Percentiles rank a stretch among this genome's conserved stretches.
Evolutionary conservation across 2,113 vertebrate species (phyloP).

Genomic region (Podilymbus podiceps): DNA sequence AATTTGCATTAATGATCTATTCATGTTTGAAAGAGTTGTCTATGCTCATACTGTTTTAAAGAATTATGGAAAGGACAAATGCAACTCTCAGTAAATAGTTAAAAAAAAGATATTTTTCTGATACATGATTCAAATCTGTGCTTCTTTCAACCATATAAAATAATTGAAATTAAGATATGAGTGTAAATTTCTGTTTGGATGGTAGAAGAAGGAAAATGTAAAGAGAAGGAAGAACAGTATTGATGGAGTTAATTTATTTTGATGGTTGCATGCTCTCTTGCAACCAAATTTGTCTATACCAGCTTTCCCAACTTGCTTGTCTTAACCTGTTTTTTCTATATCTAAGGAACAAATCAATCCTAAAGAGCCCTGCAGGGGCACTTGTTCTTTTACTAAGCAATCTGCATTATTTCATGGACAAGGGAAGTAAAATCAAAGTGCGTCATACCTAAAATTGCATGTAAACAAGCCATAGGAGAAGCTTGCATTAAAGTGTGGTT

Average conservation of each 20-base stretch:
- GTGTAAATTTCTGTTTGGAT: not conserved
- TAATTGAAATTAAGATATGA: not conserved
- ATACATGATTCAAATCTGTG: not conserved
- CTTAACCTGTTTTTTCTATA: not conserved
- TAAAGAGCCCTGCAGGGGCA: not conserved
- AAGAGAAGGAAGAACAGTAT: not conserved
- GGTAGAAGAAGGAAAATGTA: not conserved
- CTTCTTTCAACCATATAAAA: not conserved
- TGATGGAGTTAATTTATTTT: not conserved
- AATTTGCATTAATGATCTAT: not conserved
- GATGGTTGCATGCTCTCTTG: not conserved
- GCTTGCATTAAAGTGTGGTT: not conserved
- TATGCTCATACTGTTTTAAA: not conserved
- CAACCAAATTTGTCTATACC: not conserved
- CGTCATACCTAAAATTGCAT: not conserved
- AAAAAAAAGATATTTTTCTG: not conserved
- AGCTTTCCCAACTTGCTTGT: not conserved
- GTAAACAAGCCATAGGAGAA: not conserved
- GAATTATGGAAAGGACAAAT: not conserved
- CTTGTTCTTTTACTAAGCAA: conserved; percentile 20
- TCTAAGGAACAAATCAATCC: not conserved
- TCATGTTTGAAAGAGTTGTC: not conserved
- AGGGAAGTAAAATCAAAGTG: not conserved
- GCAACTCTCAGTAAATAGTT: not conserved
- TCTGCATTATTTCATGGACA: conserved; percentile 16